These are phyloP conservation scores for Numenius arquata DNA, from an alignment of 2,113 vertebrate species.

Conservation along the genomic window DNA sequence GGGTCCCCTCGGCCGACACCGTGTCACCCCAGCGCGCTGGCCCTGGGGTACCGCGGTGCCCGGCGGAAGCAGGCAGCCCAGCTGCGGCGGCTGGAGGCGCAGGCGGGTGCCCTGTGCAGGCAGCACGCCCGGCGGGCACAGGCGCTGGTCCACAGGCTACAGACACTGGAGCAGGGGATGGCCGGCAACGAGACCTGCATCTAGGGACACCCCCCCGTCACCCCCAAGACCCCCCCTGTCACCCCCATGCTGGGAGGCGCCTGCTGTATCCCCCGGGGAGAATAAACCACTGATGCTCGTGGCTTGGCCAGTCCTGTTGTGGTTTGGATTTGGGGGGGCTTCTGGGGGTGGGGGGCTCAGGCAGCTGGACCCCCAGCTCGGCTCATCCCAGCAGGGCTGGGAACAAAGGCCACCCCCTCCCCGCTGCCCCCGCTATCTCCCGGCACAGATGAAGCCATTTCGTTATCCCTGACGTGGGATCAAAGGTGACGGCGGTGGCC, in stretches of 20 bases:
- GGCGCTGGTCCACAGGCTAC: background rate
- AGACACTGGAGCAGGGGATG: background rate
- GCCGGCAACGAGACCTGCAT: background rate
- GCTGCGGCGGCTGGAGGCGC: background rate
- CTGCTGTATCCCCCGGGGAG: background rate
- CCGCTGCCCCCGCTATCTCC: background rate
- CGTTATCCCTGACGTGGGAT: background rate
- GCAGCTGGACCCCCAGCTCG: background rate
- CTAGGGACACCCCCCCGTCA: background rate
- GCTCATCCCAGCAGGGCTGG: background rate
- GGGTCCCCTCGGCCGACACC: background rate
- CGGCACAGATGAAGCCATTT: background rate
- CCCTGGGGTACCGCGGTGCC: background rate
- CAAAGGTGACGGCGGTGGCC: constrained; percentile 23
- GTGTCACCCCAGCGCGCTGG: background rate
- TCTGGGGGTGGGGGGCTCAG: background rate
- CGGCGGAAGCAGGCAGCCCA: background rate
- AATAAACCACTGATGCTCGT: background rate
- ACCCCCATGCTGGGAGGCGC: background rate
- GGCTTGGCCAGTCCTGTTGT: background rate
- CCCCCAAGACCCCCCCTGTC: too few relatives aligned
- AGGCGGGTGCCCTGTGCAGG: background rate
- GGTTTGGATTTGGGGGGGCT: background rate
- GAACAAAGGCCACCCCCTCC: background rate
- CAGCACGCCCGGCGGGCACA: background rate